A percentile compares a stretch with the other conserved stretches of the same genome.
phyloP scores from a whole-genome alignment of 2,113 vertebrate genomes.

The Promerops cafer region DNA sequence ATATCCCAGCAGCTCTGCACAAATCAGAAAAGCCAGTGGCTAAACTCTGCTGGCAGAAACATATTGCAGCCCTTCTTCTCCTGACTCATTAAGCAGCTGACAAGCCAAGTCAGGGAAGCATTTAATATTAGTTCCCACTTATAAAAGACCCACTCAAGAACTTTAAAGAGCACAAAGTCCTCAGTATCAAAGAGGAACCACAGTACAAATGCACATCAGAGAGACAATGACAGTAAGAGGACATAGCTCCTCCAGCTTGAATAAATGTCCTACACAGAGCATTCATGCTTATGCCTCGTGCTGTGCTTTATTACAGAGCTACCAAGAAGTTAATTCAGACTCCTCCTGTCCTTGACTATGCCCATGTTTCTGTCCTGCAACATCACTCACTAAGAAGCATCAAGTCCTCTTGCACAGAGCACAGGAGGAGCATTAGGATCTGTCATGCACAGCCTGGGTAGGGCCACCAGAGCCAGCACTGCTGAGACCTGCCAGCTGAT shows the following conservation, averaged over 20 bases:
- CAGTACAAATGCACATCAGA: neutral
- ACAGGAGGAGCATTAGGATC: neutral
- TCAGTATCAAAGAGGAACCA: neutral
- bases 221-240: neutral
- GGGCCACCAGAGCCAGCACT: neutral
- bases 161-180: neutral
- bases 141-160: neutral
- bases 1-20: neutral
- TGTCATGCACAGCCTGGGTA: neutral
- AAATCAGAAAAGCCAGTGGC: neutral
- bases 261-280: neutral
- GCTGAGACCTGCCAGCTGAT: neutral
- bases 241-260: neutral
- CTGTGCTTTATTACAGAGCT: neutral
- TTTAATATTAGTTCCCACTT: neutral
- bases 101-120: neutral
- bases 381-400: neutral
- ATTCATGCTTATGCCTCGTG: neutral
- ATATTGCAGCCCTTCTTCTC: neutral
- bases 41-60: neutral
- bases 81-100: neutral
- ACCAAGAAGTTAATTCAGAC: neutral
- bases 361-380: neutral
- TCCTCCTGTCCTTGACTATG: neutral
- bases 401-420: neutral